phyloP scores from a whole-genome alignment of 2,113 vertebrate genomes.

The Solea solea region DNA sequence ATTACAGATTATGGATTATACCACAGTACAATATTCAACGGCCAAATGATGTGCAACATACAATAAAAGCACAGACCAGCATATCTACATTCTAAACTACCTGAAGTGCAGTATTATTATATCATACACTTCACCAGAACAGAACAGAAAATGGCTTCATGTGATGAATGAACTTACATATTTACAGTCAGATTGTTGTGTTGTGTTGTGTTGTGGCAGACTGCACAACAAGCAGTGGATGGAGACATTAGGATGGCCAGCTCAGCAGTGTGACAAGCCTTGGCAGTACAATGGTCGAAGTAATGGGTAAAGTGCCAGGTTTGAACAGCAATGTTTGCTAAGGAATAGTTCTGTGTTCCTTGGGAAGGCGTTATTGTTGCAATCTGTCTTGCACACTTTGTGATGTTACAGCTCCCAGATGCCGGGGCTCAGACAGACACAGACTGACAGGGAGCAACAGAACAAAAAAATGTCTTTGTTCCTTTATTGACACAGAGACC shows the following conservation, averaged over 20 bases:
- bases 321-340: conserved; percentile 21
- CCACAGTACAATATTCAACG: conserved; percentile 10
- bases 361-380: background rate
- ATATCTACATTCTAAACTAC: background rate
- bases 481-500: background rate
- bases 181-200: conserved; percentile 14
- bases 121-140: background rate
- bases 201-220: conserved; percentile 8
- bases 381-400: conserved; percentile 11
- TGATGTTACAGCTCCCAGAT: conserved; percentile 9
- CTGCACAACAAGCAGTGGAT: conserved; percentile 19
- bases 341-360: conserved; percentile 26
- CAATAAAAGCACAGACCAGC: conserved; percentile 1
- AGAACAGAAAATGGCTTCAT: background rate
- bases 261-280: conserved; percentile 40
- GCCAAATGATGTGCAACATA: conserved; percentile 21
- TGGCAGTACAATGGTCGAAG: conserved; percentile 48
- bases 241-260: conserved; percentile 24
- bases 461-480: conserved; percentile 8
- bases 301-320: conserved; percentile 31
- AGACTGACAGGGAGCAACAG: background rate
- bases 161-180: conserved; percentile 6
- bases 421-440: background rate
- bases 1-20: conserved; percentile 58
- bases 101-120: background rate